Percentiles rank a stretch among this genome's conserved stretches.
phyloP scores from a whole-genome alignment of 2,797 vertebrate genomes.

The Sebastes iracundus region DNA sequence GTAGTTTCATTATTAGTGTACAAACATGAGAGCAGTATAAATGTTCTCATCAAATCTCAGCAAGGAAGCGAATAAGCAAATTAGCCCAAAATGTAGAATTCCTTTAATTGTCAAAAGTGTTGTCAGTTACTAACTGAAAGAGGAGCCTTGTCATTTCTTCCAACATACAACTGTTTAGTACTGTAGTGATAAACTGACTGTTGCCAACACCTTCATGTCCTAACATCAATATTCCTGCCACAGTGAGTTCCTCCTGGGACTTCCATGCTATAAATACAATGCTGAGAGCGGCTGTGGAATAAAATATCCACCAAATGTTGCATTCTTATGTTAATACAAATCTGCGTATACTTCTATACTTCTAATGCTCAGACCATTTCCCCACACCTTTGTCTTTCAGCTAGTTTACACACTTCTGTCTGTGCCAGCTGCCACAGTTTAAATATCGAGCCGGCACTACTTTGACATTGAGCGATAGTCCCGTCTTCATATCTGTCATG shows the following conservation, averaged over 20 bases:
- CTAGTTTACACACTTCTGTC: not conserved
- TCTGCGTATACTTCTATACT: not conserved
- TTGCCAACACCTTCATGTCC: not conserved
- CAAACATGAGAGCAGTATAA: not conserved
- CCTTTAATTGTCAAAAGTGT: too few relatives aligned
- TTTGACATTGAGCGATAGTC: conserved; percentile 44
- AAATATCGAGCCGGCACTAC: not conserved
- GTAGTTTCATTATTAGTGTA: not conserved
- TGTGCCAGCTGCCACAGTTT: not conserved
- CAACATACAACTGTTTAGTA: too few relatives aligned
- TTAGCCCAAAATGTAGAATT: not conserved
- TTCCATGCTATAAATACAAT: not conserved
- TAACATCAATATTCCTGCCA: not conserved
- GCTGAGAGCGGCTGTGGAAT: not conserved
- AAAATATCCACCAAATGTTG: not conserved
- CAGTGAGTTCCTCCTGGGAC: too few relatives aligned
- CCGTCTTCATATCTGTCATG: conserved; percentile 25
- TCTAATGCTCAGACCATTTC: not conserved
- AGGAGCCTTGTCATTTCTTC: not conserved
- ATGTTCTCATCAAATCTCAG: not conserved
- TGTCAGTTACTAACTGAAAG: not conserved
- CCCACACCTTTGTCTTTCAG: not conserved
- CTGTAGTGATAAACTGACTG: not conserved
- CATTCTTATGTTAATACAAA: not conserved
- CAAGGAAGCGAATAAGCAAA: not conserved